Base-by-base conservation (phyloP, 1,140 invertebrate genomes). In the Gonatopus flavifemur region DNA sequence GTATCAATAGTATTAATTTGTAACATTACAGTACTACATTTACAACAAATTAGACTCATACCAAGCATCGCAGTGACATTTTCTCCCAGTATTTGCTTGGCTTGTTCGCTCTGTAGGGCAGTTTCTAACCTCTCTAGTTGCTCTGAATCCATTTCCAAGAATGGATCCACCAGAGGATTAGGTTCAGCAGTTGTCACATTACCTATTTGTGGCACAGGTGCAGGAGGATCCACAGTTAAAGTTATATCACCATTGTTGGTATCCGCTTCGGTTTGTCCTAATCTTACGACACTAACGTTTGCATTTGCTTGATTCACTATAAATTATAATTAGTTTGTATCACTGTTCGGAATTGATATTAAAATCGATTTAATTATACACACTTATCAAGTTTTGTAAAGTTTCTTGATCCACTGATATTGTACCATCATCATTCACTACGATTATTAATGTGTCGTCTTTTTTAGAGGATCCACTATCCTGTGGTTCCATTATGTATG, bases 361-460 rank as follows among this genome's bases (percentile, higher is more conserved):
- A 22, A n/a, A 22, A 1, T 9, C 9, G n/a, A 18, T 5, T 3
- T 3, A 13, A 1, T 3, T 3, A 19, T 20, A 72, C 80, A 81
- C 77, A 88, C 87, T 82, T 77, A 88, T 83, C 33, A 88, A 77
- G 57, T 83, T 86, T 53, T 86, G 84, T 25, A 89, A 76, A 62
- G 85, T 83, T 51, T 84, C 82, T 65, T 86, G 82, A 71, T 89
- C 87, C 19, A 88, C 83, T 33, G 84, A 85, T 50, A 88, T 78
- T 31, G 81, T 81, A 59, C 85, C 86, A 80, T 87, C 86, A 72
- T 88, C 86, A 64, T 85, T 85, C 64, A 88, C 84, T 64, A 89
- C 82, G 71, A 88, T 84, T 56, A 88, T 86, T 59, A 88, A 68
- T 31, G 74, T 80, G 36, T 80, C 75, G 41, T 79, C 79, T 46